Evolutionary conservation across 2,797 vertebrate species (phyloP).

Genomic region (Acrossocheilus wenchowensis): DNA sequence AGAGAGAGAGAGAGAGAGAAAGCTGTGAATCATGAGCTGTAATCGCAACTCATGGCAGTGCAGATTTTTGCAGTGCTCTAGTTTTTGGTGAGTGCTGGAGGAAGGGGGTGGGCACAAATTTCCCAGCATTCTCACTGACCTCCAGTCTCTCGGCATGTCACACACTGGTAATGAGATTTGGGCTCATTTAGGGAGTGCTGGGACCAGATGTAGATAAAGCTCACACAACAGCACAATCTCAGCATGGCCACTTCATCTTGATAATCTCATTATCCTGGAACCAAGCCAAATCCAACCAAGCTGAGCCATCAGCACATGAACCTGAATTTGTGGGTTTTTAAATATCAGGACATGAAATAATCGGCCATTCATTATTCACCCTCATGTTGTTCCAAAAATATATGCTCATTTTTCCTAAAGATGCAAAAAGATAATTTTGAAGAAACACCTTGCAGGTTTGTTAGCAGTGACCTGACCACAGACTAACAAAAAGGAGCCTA

Average conservation of each 20-base stretch:
- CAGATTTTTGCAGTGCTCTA: slow-evolving; percentile 32
- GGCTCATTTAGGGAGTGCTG: slow-evolving; percentile 41
- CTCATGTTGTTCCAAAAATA: not conserved
- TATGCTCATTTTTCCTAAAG: not conserved
- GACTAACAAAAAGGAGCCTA: not conserved
- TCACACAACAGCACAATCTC: slow-evolving; percentile 48
- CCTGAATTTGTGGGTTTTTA: slow-evolving; percentile 11
- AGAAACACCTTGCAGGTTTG: not conserved
- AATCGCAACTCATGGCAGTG: slow-evolving; percentile 9
- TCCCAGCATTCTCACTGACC: slow-evolving; percentile 30
- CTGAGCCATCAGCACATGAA: slow-evolving; percentile 35
- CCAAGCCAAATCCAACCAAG: slow-evolving; percentile 26
- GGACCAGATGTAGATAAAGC: slow-evolving; percentile 58
- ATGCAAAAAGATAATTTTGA: not conserved
- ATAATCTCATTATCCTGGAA: slow-evolving; percentile 57
- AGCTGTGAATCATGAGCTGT: slow-evolving; percentile 22
- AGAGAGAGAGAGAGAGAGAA: slow-evolving; percentile 27
- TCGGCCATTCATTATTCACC: not conserved
- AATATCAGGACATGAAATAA: not conserved
- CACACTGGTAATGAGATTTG: slow-evolving; percentile 31
- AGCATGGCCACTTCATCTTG: slow-evolving; percentile 50
- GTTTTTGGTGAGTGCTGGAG: not conserved
- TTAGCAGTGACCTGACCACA: not conserved
- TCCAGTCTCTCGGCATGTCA: slow-evolving; percentile 30
- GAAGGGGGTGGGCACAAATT: slow-evolving; percentile 19